Base-by-base conservation (phyloP, 2,888 invertebrate species). In the Scelioninae gen. 2 region DNA sequence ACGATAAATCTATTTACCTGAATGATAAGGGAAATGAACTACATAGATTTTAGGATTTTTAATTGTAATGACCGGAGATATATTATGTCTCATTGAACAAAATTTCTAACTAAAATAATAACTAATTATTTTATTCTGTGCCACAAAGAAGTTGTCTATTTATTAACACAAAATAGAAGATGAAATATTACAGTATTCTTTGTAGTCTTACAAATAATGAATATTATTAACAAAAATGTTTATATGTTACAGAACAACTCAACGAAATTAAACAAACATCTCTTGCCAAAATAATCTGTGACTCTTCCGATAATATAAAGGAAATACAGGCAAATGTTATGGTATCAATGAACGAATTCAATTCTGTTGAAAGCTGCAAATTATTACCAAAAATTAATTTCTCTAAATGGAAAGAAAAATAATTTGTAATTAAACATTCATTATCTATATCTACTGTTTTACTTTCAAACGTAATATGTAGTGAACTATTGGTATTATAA, bases 251-350 rank as follows among this genome's bases (percentile, higher is more conserved):
- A 90, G 92, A 90, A 37, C 97, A 97, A 89, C 87, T 97, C 11
- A 86, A 87, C 0, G 94, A 96, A 86, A 91, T 98, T 58, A 90
- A 94, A 10, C 92, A 92, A 83, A 92, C 92, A 0, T 90, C 92
- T 0, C 82, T 95, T 10, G 92, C 94, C 0, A 88, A 89, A 28
- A 88, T 95, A 11, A 92, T 95, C 65, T 95, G 95, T 82, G 91
- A 92, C 28, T 94, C 93, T 85, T 91, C 94, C 0, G 93, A 91
- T 68, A 85, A 89, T 1, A 88, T 95, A 2, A 87, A 89, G 35
- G 83, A 87, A 13, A 89, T 92, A 0, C 94, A 93, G 78, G 89
- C 89, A 2, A 86, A 89, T 72, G 93, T 93, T 19, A 94, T 95
- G 94, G 89, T 91, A 77, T 89, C 90, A 0, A 85, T 88, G 0